Percentiles rank a stretch among this genome's conserved stretches.
Evolutionary conservation across 2,113 vertebrate genomes (phyloP).

Genomic region (Sturnira hondurensis): DNA sequence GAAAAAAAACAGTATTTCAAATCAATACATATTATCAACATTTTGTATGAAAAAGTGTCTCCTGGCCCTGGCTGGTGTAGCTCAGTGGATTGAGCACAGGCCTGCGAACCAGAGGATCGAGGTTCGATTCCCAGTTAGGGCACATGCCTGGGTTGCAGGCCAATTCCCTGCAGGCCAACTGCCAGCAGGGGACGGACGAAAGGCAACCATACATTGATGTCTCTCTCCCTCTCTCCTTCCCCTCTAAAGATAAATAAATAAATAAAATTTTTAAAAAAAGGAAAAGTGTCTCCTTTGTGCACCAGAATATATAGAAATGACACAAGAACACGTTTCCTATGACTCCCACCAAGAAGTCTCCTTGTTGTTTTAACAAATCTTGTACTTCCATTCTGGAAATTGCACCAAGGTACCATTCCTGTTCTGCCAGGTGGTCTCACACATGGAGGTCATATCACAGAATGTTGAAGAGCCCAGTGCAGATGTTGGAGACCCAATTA

Average conservation of each 20-base stretch:
- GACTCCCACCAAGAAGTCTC: slow-evolving; percentile 98
- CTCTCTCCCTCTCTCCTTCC: no score
- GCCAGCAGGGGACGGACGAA: no score
- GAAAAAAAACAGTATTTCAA: slow-evolving; percentile 93
- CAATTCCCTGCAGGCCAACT: no score
- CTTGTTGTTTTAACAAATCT: slow-evolving; percentile 94
- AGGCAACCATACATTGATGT: no score
- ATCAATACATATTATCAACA: slow-evolving; percentile 93
- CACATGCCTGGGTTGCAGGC: no score
- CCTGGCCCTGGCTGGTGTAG: no score
- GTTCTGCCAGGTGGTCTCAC: slow-evolving; percentile 92
- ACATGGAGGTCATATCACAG: slow-evolving; percentile 89
- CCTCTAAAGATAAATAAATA: no score
- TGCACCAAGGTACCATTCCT: slow-evolving; percentile 97
- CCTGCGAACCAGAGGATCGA: no score
- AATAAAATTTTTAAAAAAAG: no score
- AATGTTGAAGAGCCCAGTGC: slow-evolving; percentile 90
- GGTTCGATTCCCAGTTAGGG: no score
- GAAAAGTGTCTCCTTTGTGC: slow-evolving; percentile 95
- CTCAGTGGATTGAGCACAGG: no score
- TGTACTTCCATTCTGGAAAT: slow-evolving; percentile 95
- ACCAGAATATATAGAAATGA: slow-evolving; percentile 97
- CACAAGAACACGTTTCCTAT: slow-evolving; percentile 97
- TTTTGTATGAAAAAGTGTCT: slow-evolving; percentile 98
- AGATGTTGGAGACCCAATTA: slow-evolving; percentile 93